phyloP scores from a whole-genome alignment of 2,113 vertebrate genomes.

The Rhinopomastus cyanomelas region DNA sequence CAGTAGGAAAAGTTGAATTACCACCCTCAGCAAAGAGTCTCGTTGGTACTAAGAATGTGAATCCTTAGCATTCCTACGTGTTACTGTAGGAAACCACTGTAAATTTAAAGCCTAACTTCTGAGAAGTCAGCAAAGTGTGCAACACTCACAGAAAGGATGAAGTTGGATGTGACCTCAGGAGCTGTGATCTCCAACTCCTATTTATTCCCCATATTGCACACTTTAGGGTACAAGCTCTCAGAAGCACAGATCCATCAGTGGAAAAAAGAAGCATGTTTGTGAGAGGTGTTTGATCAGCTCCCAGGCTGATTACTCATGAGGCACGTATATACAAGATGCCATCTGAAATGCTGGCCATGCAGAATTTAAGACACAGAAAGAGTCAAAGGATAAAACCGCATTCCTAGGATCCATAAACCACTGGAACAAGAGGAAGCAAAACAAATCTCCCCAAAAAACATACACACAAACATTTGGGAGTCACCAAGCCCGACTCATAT shows the following conservation, averaged over 20 bases:
- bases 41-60: neutral
- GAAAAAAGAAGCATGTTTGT: neutral
- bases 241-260: neutral
- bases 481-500: neutral
- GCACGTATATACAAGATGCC: neutral
- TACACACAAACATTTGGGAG: neutral
- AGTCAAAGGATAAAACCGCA: neutral
- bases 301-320: neutral
- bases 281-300: neutral
- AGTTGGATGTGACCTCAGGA: neutral
- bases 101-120: neutral
- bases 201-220: neutral
- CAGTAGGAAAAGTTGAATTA: neutral
- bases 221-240: neutral
- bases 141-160: neutral
- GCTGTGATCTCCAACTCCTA: neutral
- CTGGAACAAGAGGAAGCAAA: neutral
- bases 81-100: neutral
- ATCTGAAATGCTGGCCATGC: neutral
- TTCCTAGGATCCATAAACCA: neutral
- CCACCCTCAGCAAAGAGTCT: neutral
- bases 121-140: neutral
- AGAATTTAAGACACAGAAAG: neutral
- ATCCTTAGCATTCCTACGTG: neutral
- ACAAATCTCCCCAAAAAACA: neutral